phyloP scores from a whole-genome alignment of 2,797 vertebrate species.

The Loris lydekkerianus region DNA sequence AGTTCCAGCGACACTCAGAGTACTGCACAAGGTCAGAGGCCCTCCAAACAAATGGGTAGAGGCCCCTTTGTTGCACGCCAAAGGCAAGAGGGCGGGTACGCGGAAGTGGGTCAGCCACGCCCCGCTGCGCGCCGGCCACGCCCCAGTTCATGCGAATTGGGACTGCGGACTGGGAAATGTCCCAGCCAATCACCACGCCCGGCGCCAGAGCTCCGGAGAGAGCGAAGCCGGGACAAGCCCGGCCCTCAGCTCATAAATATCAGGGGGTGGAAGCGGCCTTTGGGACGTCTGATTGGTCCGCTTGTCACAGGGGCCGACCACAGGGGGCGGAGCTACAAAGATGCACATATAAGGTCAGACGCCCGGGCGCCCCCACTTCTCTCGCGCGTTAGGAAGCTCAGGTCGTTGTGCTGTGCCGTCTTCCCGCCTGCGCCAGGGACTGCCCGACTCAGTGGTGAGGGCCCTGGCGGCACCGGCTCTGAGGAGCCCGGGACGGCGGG shows the following conservation, averaged over 20 bases:
- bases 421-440: slow-evolving; percentile 83
- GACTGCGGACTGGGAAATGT: not conserved
- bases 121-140: not conserved
- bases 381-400: slow-evolving; percentile 80
- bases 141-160: not conserved
- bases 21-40: rapidly evolving
- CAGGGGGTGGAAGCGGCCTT: rapidly evolving
- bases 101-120: slow-evolving; percentile 76
- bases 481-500: slow-evolving; percentile 4
- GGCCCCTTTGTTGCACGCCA: slow-evolving; percentile 63
- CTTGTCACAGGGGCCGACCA: rapidly evolving
- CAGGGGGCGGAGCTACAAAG: slow-evolving; percentile 42
- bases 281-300: not conserved
- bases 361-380: slow-evolving; percentile 70
- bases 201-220: not conserved
- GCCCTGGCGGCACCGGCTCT: slow-evolving; percentile 67
- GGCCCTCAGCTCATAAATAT: slow-evolving; percentile 64
- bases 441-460: slow-evolving; percentile 75
- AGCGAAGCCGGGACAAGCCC: rapidly evolving
- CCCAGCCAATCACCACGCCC: not conserved
- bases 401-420: rapidly evolving
- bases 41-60: rapidly evolving
- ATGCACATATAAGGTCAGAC: slow-evolving; percentile 78
- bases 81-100: not conserved
- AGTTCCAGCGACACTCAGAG: not conserved